These are phyloP conservation scores for Orthonychiurus folsomi DNA, from an alignment of 2,888 invertebrate genomes.

Conservation along the genomic window DNA sequence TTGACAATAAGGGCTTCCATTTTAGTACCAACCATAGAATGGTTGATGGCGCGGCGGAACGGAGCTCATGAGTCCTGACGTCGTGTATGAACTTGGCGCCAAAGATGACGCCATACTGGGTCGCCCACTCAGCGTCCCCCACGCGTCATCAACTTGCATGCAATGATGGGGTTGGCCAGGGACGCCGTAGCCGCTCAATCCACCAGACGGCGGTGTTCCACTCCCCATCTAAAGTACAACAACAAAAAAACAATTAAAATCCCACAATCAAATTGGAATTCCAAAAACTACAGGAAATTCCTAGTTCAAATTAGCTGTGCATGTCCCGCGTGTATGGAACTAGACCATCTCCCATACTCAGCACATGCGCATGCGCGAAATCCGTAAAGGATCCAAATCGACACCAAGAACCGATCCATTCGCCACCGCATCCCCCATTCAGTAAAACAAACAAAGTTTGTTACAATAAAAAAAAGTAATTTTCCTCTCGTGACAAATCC, in stretches of 20 bases:
- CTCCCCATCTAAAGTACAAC: constrained; percentile 31
- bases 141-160: constrained; percentile 32
- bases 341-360: too few relatives aligned
- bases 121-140: constrained; percentile 36
- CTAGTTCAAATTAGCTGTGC: not conserved
- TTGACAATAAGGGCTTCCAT: too few relatives aligned
- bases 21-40: constrained; percentile 38
- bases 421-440: too few relatives aligned
- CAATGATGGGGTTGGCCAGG: constrained; percentile 8
- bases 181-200: constrained; percentile 7
- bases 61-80: constrained; percentile 37
- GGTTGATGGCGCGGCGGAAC: constrained; percentile 38
- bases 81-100: constrained; percentile 36
- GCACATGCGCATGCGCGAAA: too few relatives aligned
- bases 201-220: constrained; percentile 25
- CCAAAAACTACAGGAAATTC: not conserved
- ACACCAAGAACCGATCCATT: too few relatives aligned
- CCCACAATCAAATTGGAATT: constrained; percentile 7
- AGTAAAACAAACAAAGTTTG: too few relatives aligned
- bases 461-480: too few relatives aligned
- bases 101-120: constrained; percentile 35
- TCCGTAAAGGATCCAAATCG: too few relatives aligned
- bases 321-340: not conserved
- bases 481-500: too few relatives aligned
- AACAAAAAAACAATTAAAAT: too few relatives aligned